phyloP scores from a whole-genome alignment of 1,140 invertebrate genomes.

The Aphidius gifuensis region DNA sequence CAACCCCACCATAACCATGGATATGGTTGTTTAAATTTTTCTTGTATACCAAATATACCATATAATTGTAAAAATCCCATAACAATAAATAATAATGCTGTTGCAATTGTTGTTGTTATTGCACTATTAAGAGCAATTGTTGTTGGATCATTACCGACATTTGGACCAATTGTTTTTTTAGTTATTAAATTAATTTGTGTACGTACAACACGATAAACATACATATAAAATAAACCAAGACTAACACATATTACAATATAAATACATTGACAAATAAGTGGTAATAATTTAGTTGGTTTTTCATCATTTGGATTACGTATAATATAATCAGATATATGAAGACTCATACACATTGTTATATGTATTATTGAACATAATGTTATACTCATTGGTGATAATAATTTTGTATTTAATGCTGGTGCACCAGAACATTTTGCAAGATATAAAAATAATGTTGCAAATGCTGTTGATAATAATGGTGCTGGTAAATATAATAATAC shows the following conservation, averaged over 20 bases:
- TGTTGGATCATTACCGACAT: slow-evolving; percentile 48
- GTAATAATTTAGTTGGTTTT: slow-evolving; percentile 57
- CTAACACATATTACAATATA: slow-evolving; percentile 76
- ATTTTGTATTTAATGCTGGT: slow-evolving; percentile 55
- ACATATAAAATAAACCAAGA: slow-evolving; percentile 79
- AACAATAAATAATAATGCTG: slow-evolving; percentile 76
- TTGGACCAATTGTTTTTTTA: slow-evolving; percentile 43
- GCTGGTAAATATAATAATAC: slow-evolving; percentile 80
- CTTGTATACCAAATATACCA: slow-evolving; percentile 71
- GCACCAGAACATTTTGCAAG: slow-evolving; percentile 69
- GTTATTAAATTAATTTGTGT: slow-evolving; percentile 43
- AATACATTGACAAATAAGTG: slow-evolving; percentile 76
- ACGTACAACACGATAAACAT: slow-evolving; percentile 65
- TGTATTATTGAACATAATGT: slow-evolving; percentile 71
- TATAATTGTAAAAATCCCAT: slow-evolving; percentile 80
- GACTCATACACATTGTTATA: slow-evolving; percentile 70
- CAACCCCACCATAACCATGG: slow-evolving; percentile 88
- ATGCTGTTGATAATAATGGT: slow-evolving; percentile 79
- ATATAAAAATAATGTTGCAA: slow-evolving; percentile 80
- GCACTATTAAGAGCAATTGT: slow-evolving; percentile 62
- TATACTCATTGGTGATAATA: slow-evolving; percentile 71
- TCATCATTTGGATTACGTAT: slow-evolving; percentile 50
- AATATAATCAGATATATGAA: slow-evolving; percentile 69
- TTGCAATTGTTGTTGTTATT: slow-evolving; percentile 81
- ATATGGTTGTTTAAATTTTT: slow-evolving; percentile 55